These are phyloP conservation scores for Daubentonia madagascariensis DNA, from an alignment of 2,113 vertebrate species.

Conservation along the genomic window DNA sequence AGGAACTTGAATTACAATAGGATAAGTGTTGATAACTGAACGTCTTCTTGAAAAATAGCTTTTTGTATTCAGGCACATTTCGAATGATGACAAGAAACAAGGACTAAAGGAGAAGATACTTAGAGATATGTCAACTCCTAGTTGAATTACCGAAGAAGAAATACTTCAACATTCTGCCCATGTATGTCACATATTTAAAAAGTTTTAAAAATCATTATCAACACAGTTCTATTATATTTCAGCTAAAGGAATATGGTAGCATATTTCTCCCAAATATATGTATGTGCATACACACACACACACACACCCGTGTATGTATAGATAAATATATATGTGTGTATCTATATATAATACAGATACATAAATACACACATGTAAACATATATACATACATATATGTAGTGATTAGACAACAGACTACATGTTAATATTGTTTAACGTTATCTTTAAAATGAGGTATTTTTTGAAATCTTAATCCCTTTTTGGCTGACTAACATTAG, in stretches of 20 bases:
- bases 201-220: neutral
- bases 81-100: conserved; percentile 6
- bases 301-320: neutral
- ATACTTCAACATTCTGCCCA: neutral
- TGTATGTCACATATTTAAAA: neutral
- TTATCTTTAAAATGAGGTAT: neutral
- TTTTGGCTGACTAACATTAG: neutral
- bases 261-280: neutral
- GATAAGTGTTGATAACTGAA: conserved; percentile 59
- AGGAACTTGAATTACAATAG: conserved; percentile 65
- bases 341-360: neutral
- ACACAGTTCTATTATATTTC: neutral
- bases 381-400: neutral
- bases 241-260: neutral
- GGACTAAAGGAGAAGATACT: neutral
- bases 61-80: conserved; percentile 50
- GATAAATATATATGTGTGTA: neutral
- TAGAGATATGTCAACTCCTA: neutral
- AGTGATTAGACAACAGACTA: neutral
- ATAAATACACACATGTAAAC: neutral
- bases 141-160: neutral
- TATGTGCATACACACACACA: neutral
- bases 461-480: neutral
- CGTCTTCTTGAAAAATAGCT: conserved; percentile 65
- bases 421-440: neutral